These are phyloP conservation scores for Ctenopoma multispine DNA, from an alignment of 2,797 vertebrate species.

Conservation along the genomic window DNA sequence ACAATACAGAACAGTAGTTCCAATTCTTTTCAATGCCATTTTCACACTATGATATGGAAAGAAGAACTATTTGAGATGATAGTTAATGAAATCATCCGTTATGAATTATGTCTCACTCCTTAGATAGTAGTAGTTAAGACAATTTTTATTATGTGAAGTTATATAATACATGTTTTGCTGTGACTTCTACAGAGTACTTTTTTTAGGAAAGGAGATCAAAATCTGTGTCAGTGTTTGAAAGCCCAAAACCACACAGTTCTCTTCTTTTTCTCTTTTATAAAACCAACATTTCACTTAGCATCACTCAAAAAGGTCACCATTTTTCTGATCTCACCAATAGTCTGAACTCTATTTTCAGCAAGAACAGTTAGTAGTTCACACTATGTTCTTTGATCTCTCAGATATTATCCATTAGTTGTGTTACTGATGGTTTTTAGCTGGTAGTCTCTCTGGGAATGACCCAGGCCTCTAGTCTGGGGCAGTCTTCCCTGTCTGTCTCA, in stretches of 20 bases:
- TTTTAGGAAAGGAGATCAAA: slow-evolving; percentile 9
- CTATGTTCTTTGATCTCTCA: background rate
- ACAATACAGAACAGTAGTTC: too few relatives aligned
- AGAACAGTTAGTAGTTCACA: background rate
- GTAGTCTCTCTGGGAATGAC: slow-evolving; percentile 2
- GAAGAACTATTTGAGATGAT: slow-evolving; percentile 4
- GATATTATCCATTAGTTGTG: background rate
- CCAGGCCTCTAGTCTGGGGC: slow-evolving; percentile 7
- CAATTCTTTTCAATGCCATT: too few relatives aligned
- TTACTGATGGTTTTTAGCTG: background rate
- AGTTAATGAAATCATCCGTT: slow-evolving; percentile 46
- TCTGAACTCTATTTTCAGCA: background rate
- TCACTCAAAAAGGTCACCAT: too few relatives aligned
- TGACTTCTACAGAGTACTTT: slow-evolving; percentile 25
- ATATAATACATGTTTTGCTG: slow-evolving; percentile 25
- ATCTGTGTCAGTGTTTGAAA: slow-evolving; percentile 4
- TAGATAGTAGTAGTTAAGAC: too few relatives aligned
- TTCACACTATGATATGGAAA: too few relatives aligned
- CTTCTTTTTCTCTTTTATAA: background rate
- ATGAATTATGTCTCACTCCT: slow-evolving; percentile 45
- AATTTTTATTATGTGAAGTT: slow-evolving; percentile 12
- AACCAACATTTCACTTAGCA: background rate
- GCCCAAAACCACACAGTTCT: slow-evolving; percentile 8
- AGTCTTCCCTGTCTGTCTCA: slow-evolving; percentile 13
- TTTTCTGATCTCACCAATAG: too few relatives aligned